phyloP scores from a whole-genome alignment of 2,797 vertebrate species.

The Salarias fasciatus region DNA sequence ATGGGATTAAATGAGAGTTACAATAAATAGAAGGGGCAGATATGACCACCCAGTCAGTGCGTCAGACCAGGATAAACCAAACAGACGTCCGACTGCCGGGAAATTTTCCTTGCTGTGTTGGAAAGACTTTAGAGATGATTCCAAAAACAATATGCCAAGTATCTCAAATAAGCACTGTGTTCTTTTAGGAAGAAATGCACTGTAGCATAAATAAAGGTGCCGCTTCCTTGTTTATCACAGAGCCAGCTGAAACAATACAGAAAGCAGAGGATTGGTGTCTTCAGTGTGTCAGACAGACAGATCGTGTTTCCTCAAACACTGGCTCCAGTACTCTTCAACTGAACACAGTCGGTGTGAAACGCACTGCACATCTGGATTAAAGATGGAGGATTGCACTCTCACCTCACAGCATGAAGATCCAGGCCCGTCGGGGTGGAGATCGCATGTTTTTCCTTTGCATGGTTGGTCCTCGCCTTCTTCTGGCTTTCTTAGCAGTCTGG shows the following conservation, averaged over 20 bases:
- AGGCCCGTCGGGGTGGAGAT: no score
- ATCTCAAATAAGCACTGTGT: neutral
- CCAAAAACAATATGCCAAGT: slow-evolving; percentile 21
- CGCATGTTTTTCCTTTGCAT: no score
- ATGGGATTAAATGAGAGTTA: slow-evolving; percentile 2
- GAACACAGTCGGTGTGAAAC: no score
- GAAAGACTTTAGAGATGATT: neutral
- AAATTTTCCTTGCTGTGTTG: neutral
- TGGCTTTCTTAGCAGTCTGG: no score
- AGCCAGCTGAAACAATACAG: neutral
- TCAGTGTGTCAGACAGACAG: no score
- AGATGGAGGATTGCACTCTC: no score
- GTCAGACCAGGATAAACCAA: slow-evolving; percentile 1
- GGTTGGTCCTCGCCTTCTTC: no score
- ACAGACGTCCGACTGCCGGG: no score
- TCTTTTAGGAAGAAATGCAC: neutral
- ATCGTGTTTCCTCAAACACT: no score
- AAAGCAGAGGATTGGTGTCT: no score
- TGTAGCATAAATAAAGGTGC: neutral
- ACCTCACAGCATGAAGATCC: no score
- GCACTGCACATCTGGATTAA: no score
- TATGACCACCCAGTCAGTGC: neutral
- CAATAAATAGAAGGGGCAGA: neutral
- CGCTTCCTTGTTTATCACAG: neutral
- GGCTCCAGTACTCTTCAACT: neutral